These are phyloP conservation scores for chimpanzee (Pan troglodytes) DNA, from an alignment of 2,113 vertebrate species.

Conservation along the genomic window NHGRI_mPanTro3-v2.1_pri NC_072415.2:90192001-90192500, in stretches of 20 bases:
- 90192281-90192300: background rate
- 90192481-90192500: accelerated
- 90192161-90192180: background rate
- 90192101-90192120: too few relatives aligned
- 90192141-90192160: too few relatives aligned
- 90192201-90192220: background rate
- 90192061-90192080: too few relatives aligned
- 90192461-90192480: accelerated
- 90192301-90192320: background rate
- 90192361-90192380: background rate
- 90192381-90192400: background rate
- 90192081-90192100: background rate
- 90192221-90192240: background rate
- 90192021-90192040: too few relatives aligned
- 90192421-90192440: background rate
- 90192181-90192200: accelerated
- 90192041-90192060: too few relatives aligned
- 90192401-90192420: background rate
- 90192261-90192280: background rate
- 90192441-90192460: too few relatives aligned
- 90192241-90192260: background rate
- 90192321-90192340: background rate
- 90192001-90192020: too few relatives aligned
- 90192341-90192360: background rate
- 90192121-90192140: background rate